Percentiles rank a stretch among this genome's conserved stretches.
Conservation (phyloP, 2,113 vertebrate species). For the Aplodontia rufa region DNA sequence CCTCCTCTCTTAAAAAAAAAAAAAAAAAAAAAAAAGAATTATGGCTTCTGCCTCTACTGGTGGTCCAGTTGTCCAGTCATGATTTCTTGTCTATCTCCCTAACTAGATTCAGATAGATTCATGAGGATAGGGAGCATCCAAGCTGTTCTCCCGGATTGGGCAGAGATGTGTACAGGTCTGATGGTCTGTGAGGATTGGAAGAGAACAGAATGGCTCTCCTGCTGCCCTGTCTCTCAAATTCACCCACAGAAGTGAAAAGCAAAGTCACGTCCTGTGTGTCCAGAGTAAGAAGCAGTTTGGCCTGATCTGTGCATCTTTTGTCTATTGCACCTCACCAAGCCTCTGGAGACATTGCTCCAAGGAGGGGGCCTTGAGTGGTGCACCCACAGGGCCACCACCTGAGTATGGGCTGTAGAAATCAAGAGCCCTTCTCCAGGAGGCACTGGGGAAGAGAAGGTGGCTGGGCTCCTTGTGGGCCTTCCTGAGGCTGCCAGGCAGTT, state of each 20-base stretch:
- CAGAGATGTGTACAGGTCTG: neutral
- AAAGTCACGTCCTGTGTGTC: rapidly evolving
- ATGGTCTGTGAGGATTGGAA: neutral
- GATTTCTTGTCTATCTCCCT: neutral
- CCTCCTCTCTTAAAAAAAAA: no score
- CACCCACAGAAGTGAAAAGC: neutral
- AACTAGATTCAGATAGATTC: neutral
- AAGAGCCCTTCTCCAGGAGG: neutral
- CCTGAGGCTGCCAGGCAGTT: neutral
- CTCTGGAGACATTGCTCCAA: neutral
- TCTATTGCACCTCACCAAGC: neutral
- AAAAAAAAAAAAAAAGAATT: no score
- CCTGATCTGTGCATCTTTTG: neutral
- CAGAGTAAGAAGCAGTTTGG: neutral
- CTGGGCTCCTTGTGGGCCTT: neutral
- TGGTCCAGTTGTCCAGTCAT: neutral
- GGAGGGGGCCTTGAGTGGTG: neutral
- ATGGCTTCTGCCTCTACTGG: neutral
- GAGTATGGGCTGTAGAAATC: neutral
- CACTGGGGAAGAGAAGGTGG: neutral
- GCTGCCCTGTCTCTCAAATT: neutral
- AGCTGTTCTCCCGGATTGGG: no score
- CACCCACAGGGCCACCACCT: neutral
- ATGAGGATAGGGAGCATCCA: neutral
- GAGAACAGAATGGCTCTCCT: neutral